Percentiles rank a stretch among this genome's conserved stretches.
Evolutionary conservation across 2,888 invertebrate species (phyloP).

Genomic region (Tolmerus cingulatus): DNA sequence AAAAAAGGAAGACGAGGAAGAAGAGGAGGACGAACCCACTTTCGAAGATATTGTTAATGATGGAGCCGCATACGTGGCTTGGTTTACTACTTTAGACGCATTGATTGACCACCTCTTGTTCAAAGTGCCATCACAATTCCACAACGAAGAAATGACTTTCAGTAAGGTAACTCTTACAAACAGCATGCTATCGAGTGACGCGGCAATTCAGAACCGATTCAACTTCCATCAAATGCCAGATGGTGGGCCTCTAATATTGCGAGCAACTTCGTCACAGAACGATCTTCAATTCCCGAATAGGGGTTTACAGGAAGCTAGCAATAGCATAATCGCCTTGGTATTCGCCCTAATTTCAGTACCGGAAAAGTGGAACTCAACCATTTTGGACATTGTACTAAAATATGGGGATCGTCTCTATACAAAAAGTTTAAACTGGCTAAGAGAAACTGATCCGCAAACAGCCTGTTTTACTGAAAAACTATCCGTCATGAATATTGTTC

Average conservation of each 20-base stretch:
- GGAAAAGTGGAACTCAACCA: constrained; percentile 66
- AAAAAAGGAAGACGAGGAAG: background rate
- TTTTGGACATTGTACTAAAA: constrained; percentile 69
- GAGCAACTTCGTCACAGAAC: constrained; percentile 51
- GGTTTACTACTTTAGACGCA: constrained; percentile 49
- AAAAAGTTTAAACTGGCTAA: constrained; percentile 51
- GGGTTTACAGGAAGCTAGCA: constrained; percentile 66
- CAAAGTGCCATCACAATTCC: constrained; percentile 48
- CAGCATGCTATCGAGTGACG: background rate
- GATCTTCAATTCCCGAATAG: constrained; percentile 56
- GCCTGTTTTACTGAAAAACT: constrained; percentile 53
- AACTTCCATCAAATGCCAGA: background rate
- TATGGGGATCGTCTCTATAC: constrained; percentile 72
- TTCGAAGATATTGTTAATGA: constrained; percentile 10
- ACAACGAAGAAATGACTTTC: constrained; percentile 48
- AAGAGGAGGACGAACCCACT: background rate
- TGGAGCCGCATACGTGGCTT: constrained; percentile 51
- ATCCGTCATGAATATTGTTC: constrained; percentile 54
- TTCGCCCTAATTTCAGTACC: constrained; percentile 69
- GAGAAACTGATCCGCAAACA: constrained; percentile 7
- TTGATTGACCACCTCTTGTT: constrained; percentile 48
- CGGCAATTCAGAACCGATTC: background rate
- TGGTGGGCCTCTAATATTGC: constrained; percentile 47
- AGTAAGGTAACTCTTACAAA: constrained; percentile 37
- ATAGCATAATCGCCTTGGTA: constrained; percentile 68